These are phyloP conservation scores for Encarsia formosa DNA, from an alignment of 2,888 invertebrate genomes.

Conservation along the genomic window DNA sequence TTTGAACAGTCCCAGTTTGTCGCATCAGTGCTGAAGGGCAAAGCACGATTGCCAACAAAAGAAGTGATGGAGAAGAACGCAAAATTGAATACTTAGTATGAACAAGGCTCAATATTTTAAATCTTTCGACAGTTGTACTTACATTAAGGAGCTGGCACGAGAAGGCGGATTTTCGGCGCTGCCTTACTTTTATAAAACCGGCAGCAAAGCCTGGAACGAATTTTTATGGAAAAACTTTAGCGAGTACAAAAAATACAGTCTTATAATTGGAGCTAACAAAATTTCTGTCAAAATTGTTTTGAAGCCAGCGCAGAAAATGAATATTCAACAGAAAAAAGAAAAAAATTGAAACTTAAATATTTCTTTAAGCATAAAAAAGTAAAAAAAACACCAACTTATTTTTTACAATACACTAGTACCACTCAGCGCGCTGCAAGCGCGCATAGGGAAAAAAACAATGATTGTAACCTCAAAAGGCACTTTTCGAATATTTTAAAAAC, in stretches of 20 bases:
- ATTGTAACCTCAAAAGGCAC: too few relatives aligned
- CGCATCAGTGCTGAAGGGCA: conserved; percentile 59
- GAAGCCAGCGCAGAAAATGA: too few relatives aligned
- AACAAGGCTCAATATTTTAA: conserved; percentile 51
- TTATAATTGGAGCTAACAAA: not conserved
- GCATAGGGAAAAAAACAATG: too few relatives aligned
- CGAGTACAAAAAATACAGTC: conserved; percentile 34
- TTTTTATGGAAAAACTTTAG: conserved; percentile 29
- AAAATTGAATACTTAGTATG: conserved; percentile 51
- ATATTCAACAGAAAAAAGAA: too few relatives aligned
- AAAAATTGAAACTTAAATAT: too few relatives aligned
- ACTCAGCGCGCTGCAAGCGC: too few relatives aligned
- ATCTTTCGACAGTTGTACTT: conserved; percentile 53
- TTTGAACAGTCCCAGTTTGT: conserved; percentile 60
- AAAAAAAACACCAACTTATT: too few relatives aligned
- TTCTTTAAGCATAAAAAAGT: too few relatives aligned
- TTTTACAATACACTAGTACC: too few relatives aligned
- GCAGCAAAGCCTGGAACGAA: conserved; percentile 32
- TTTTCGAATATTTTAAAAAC: too few relatives aligned
- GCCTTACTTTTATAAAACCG: conserved; percentile 42
- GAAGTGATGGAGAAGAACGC: conserved; percentile 63
- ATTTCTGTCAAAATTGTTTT: not conserved
- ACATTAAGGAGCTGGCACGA: conserved; percentile 50
- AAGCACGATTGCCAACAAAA: conserved; percentile 59
- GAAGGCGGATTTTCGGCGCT: conserved; percentile 45